A percentile compares a stretch with the other conserved stretches of the same genome.
These are phyloP conservation scores for Gadus chalcogrammus DNA, from an alignment of 2,113 vertebrate genomes.

Conservation along the genomic window DNA sequence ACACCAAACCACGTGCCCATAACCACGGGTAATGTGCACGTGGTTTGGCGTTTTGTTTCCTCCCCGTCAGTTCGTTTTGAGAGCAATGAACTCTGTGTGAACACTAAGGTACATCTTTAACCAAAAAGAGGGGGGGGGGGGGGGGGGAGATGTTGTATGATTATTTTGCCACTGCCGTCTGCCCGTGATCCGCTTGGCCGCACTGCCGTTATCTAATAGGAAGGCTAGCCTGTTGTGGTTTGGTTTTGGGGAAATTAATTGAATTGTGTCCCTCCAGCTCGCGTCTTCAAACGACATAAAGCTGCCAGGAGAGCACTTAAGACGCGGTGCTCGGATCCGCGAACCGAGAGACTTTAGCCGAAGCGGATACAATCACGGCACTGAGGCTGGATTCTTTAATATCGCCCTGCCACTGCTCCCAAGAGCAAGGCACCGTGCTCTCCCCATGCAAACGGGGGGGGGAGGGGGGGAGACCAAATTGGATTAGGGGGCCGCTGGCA, in stretches of 20 bases:
- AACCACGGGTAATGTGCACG: too few relatives aligned
- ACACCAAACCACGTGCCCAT: too few relatives aligned
- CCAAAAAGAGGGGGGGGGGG: too few relatives aligned
- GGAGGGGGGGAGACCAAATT: constrained; percentile 63
- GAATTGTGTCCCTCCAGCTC: constrained; percentile 59
- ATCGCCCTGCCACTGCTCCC: constrained; percentile 68
- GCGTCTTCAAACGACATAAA: constrained; percentile 63
- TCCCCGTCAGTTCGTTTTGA: too few relatives aligned
- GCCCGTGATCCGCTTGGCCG: too few relatives aligned
- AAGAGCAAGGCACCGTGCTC: constrained; percentile 64
- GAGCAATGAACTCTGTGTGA: too few relatives aligned
- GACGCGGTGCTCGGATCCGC: constrained; percentile 50
- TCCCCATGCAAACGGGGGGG: constrained; percentile 39
- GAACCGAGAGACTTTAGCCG: constrained; percentile 57
- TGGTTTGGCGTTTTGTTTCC: too few relatives aligned
- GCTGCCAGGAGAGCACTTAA: constrained; percentile 76
- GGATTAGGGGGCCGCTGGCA: constrained; percentile 74
- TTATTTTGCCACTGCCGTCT: too few relatives aligned
- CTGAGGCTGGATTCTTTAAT: constrained; percentile 69
- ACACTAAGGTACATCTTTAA: too few relatives aligned
- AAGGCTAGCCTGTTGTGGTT: constrained; percentile 37
- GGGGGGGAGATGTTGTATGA: too few relatives aligned
- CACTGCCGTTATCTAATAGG: constrained; percentile 44
- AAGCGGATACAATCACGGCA: constrained; percentile 62
- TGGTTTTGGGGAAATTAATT: constrained; percentile 60